Base-by-base conservation (phyloP, 2,797 vertebrate species). In the Falco columbarius region DNA sequence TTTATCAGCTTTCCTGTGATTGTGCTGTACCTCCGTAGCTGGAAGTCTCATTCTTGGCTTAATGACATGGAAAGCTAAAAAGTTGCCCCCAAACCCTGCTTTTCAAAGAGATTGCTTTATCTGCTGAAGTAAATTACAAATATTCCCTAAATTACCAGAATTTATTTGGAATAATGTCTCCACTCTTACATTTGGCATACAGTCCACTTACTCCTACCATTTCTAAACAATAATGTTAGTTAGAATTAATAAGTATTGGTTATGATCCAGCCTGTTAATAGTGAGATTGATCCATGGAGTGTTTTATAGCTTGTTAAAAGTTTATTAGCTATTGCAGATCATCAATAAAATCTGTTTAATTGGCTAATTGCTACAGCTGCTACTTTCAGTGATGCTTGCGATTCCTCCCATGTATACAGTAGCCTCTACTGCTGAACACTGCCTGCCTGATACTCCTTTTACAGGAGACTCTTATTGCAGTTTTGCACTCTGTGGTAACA, bases 271-370 rank as follows among this genome's bases (percentile, higher is more conserved):
- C n/a, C 71, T 88, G 61, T 68, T 95, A 93, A 96, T 75, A 93
- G 67, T 59, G 89, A 94, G 92, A 94, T 47, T 81, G 87, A 97
- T 92, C 95, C 72, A 38, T 4, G 8, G 87, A 77, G 89, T 93
- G 70, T 86, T 96, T 93, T 94, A 92, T 11, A 95, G 83, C 83
- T 87, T 75, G 19, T 93, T 97, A 94, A 51, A 94, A 86, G 62
- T 95, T 97, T 97, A 97, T 97, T 96, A 95, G 91, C 90, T 94
- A 96, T 86, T 18, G 7, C 89, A 95, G 84, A 94, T 92, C 76
- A 94, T 93, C 92, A 95, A 51, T 96, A 95, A 96, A 95, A 94
- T 34, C 47, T 84, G 66, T 75, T 95, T 95, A 97, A 96, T 77
- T 84, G 63, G 59, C 66, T 96, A 95, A 97, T 90, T 97, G 89